phyloP scores from a whole-genome alignment of 2,797 vertebrate species.

The Zenarchopterus dispar region DNA sequence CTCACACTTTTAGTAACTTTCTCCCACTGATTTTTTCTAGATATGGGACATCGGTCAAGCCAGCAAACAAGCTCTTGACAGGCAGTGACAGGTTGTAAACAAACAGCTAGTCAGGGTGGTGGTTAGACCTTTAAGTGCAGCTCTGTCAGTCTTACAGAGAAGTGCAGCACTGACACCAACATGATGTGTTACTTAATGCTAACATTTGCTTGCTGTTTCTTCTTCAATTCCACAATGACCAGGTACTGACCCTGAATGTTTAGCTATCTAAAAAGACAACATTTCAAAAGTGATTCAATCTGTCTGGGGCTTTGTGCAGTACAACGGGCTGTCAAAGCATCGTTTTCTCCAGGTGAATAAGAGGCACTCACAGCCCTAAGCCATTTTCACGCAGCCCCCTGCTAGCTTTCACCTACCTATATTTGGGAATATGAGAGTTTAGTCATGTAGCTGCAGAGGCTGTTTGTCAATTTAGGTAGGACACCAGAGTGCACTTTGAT shows the following conservation, averaged over 20 bases:
- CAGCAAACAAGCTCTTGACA: conserved; percentile 14
- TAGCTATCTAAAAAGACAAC: conserved; percentile 58
- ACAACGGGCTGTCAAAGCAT: conserved; percentile 54
- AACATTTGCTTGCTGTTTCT: conserved; percentile 35
- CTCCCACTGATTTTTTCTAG: not conserved
- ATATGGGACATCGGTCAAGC: not conserved
- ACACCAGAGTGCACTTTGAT: conserved; percentile 60
- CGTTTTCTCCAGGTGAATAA: conserved; percentile 48
- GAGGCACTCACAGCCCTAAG: conserved; percentile 51
- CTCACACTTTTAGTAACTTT: not conserved
- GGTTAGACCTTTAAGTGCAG: conserved; percentile 37
- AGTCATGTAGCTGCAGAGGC: conserved; percentile 60
- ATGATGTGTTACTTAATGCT: conserved; percentile 55
- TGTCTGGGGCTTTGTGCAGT: conserved; percentile 39
- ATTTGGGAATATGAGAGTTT: conserved; percentile 43
- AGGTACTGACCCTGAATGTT: conserved; percentile 57
- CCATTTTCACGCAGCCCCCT: conserved; percentile 49
- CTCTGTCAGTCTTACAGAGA: conserved; percentile 38
- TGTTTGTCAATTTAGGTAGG: conserved; percentile 71
- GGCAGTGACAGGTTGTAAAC: conserved; percentile 18
- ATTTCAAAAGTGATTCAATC: conserved; percentile 59
- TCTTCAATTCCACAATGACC: conserved; percentile 41
- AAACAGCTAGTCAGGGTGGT: conserved; percentile 32
- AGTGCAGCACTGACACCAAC: conserved; percentile 36
- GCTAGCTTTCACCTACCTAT: conserved; percentile 32